phyloP scores from a whole-genome alignment of 2,888 invertebrate genomes.

The Yponomeuta sedellus region DNA sequence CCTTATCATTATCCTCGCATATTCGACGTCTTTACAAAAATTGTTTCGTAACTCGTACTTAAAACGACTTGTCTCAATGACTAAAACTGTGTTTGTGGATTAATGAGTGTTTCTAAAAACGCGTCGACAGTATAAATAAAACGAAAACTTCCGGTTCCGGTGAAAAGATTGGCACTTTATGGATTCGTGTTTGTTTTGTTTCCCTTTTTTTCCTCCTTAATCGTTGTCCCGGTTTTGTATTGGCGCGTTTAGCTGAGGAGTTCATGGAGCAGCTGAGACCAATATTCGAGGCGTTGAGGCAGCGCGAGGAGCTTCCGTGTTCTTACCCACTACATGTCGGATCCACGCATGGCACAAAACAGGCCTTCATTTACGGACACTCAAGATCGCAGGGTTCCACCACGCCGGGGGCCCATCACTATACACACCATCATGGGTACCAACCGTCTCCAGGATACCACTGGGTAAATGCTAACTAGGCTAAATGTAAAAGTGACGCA shows the following conservation, averaged over 20 bases:
- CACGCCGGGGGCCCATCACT: constrained; percentile 79
- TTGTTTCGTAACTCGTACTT: constrained; percentile 12
- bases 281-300: constrained; percentile 94
- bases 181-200: constrained; percentile 30
- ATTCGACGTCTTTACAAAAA: constrained; percentile 10
- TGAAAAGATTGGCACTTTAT: constrained; percentile 73
- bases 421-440: constrained; percentile 81
- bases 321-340: constrained; percentile 93
- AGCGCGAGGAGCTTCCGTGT: constrained; percentile 93
- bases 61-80: constrained; percentile 29
- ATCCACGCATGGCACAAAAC: constrained; percentile 78
- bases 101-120: constrained; percentile 48
- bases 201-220: constrained; percentile 48
- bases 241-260: constrained; percentile 87
- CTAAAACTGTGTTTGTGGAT: constrained; percentile 39
- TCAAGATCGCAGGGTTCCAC: constrained; percentile 79
- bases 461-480: constrained; percentile 80
- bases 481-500: constrained; percentile 46
- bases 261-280: constrained; percentile 97
- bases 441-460: constrained; percentile 84
- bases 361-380: constrained; percentile 78
- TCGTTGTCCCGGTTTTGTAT: constrained; percentile 67
- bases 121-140: constrained; percentile 34
- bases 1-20: constrained; percentile 52
- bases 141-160: constrained; percentile 40